These are phyloP conservation scores for Plecturocebus donacophilus DNA, from an alignment of 2,113 vertebrate genomes.

Conservation along the genomic window DNA sequence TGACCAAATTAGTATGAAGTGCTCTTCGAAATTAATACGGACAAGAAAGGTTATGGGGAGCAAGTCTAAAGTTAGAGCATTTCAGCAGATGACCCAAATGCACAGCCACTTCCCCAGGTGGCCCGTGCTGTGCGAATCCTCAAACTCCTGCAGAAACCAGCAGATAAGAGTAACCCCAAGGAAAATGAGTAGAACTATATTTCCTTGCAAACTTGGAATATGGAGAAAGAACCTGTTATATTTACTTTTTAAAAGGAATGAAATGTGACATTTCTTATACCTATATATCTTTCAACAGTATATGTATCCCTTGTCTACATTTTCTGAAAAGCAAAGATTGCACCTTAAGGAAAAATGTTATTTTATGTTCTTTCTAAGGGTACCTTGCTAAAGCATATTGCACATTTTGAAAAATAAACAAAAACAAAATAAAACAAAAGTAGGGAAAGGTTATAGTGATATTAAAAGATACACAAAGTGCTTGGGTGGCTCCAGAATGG, in stretches of 20 bases:
- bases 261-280: neutral
- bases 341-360: neutral
- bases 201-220: neutral
- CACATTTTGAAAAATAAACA: constrained; percentile 31
- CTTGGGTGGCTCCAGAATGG: rapidly evolving
- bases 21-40: neutral
- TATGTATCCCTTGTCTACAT: neutral
- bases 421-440: neutral
- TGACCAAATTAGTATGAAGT: neutral
- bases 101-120: neutral
- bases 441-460: neutral
- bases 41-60: rapidly evolving
- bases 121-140: rapidly evolving
- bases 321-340: neutral
- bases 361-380: neutral
- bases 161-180: neutral
- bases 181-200: neutral
- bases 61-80: neutral
- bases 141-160: neutral
- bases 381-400: neutral
- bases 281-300: neutral
- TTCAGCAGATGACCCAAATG: neutral
- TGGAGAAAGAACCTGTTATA: neutral
- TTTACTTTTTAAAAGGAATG: neutral
- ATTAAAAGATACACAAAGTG: neutral